Base-by-base conservation (phyloP, 2,797 vertebrate genomes). In the Paramormyrops hopkinsi region DNA sequence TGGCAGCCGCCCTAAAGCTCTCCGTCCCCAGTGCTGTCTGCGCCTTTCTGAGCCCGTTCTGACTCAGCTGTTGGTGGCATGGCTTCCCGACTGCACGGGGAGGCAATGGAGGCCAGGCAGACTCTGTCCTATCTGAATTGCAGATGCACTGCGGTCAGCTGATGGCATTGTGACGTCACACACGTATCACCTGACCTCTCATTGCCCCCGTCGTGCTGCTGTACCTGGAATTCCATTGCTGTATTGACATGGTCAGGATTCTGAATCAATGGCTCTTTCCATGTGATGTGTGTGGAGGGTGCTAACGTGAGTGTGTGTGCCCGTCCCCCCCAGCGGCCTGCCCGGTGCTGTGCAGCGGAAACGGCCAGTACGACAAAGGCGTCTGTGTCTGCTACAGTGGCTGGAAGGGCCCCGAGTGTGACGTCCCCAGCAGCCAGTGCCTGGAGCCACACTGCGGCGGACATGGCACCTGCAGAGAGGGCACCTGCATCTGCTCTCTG, bases 341-440 rank as follows among this genome's bases (percentile, higher is more conserved):
- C 93, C 98, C 98, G 0, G 98, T 99, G 89, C 95, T 99, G 87
- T 99, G 98, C 95, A 99, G 98, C 56, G 98, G 98, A 90, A 99
- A 99, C 1, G 98, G 98, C 90, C 98, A 99, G 11, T 99, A 99
- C 92, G 98, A 98, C 88, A 99, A 98, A 94, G 98, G 98, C 90
- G 97, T 97, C 4, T 99, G 98, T 92, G 95, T 98, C 88, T 99
- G 98, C 94, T 99, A 99, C 96, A 99, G 98, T 53, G 98, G 98
- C 92, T 99, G 98, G 98, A 99, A 99, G 93, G 98, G 98, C 0
- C 96, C 98, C 0, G 98, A 99, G 90, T 99, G 98, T 0, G 98
- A 99, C 1, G 97, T 99, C 53, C 97, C 98, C 65, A 89, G 95
- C 95, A 98, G 96, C 73, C 98, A 99, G 94, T 99, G 98, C 92